These are phyloP conservation scores for Cartodere bifasciata DNA, from an alignment of 2,888 invertebrate species.

Conservation along the genomic window DNA sequence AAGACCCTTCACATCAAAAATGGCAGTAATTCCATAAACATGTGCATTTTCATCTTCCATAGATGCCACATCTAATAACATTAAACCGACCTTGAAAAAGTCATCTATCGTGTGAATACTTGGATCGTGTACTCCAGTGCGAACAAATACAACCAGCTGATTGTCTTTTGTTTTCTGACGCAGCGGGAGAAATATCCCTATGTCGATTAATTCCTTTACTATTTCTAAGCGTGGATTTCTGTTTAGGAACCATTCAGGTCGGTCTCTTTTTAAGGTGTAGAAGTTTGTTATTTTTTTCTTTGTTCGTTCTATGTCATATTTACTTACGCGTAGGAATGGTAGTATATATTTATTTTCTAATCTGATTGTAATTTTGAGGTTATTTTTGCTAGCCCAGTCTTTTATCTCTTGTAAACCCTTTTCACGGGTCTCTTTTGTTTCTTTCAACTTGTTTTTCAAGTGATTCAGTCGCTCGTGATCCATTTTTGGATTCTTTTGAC, in stretches of 20 bases:
- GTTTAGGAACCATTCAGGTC: constrained; percentile 45
- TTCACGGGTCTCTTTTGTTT: constrained; percentile 24
- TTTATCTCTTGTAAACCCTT: constrained; percentile 25
- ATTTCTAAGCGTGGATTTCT: constrained; percentile 43
- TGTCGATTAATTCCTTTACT: constrained; percentile 40
- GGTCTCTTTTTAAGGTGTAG: constrained; percentile 38
- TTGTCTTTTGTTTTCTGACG: constrained; percentile 30
- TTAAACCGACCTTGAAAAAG: constrained; percentile 49
- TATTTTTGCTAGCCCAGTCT: constrained; percentile 32
- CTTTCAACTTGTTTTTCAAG: constrained; percentile 23
- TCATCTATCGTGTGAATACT: constrained; percentile 41
- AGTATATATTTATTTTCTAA: constrained; percentile 38
- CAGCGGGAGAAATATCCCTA: constrained; percentile 46
- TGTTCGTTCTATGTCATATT: constrained; percentile 42
- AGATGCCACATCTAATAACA: constrained; percentile 46
- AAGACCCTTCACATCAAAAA: constrained; percentile 48
- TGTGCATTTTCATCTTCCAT: constrained; percentile 35
- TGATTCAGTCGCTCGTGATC: too few relatives aligned
- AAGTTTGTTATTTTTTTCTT: constrained; percentile 43
- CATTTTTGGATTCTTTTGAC: too few relatives aligned
- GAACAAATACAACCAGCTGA: constrained; percentile 43
- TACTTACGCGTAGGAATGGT: constrained; percentile 44
- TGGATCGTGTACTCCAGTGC: constrained; percentile 47
- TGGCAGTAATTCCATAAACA: constrained; percentile 43
- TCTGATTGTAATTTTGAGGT: constrained; percentile 32